These are phyloP conservation scores for Rhynchotus rufescens DNA, from an alignment of 2,797 vertebrate genomes.

Conservation along the genomic window DNA sequence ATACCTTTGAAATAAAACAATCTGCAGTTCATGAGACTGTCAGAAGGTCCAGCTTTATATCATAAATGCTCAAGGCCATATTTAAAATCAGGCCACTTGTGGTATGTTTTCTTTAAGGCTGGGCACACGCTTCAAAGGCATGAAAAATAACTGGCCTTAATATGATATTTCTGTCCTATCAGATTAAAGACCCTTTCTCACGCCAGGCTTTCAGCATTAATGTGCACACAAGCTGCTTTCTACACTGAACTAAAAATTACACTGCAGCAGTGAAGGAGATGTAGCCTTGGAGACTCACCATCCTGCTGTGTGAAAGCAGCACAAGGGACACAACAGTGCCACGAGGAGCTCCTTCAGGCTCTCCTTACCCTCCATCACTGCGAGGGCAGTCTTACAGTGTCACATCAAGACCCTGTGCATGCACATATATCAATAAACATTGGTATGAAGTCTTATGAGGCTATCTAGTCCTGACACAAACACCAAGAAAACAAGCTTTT, in stretches of 20 bases:
- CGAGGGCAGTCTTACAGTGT: not conserved
- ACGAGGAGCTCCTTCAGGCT: not conserved
- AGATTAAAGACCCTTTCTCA: not conserved
- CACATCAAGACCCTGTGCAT: not conserved
- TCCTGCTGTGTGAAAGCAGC: rapidly evolving
- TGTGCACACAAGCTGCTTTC: not conserved
- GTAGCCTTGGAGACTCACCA: not conserved
- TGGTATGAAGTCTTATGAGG: not conserved
- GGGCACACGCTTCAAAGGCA: not conserved
- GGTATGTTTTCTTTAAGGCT: not conserved
- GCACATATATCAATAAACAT: not conserved
- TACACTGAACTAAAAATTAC: not conserved
- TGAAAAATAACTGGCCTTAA: not conserved
- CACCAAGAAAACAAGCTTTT: not conserved
- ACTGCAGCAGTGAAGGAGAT: not conserved
- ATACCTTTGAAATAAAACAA: not conserved
- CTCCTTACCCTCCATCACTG: not conserved
- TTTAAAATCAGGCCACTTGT: not conserved
- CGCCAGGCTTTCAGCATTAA: not conserved
- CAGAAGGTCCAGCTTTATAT: not conserved
- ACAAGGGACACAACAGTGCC: not conserved
- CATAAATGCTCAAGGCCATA: not conserved
- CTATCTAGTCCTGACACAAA: not conserved
- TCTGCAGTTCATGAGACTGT: not conserved
- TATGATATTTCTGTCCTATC: not conserved